These are phyloP conservation scores for Poeciliopsis occidentalis DNA, from an alignment of 2,113 vertebrate species.

Conservation along the genomic window DNA sequence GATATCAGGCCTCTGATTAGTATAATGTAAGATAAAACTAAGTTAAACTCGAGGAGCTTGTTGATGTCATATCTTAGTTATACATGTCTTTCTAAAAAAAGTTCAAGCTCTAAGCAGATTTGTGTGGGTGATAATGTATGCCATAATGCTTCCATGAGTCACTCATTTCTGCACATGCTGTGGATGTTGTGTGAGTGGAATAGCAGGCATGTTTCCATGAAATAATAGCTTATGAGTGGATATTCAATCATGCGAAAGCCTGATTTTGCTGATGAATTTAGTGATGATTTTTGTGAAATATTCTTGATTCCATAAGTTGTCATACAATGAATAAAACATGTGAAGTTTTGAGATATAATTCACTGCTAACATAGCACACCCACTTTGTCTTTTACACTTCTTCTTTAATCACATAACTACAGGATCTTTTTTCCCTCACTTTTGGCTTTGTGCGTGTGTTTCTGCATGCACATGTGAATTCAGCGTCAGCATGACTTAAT, in stretches of 20 bases:
- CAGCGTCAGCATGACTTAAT: too few species aligned
- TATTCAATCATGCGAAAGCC: not conserved
- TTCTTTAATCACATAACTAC: not conserved
- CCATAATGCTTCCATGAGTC: conserved; percentile 28
- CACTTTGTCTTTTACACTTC: not conserved
- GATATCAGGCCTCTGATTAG: not conserved
- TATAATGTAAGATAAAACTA: not conserved
- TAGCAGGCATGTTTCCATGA: not conserved
- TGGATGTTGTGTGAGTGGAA: not conserved
- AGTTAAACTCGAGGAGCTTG: fast-evolving
- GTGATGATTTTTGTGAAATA: not conserved
- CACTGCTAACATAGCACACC: not conserved
- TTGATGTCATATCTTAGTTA: not conserved
- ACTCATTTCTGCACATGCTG: conserved; percentile 23
- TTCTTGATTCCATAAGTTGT: too few species aligned
- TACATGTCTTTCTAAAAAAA: not conserved
- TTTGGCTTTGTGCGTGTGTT: not conserved
- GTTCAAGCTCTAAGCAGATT: not conserved
- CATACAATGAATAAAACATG: too few species aligned
- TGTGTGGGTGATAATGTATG: conserved; percentile 24
- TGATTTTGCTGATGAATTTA: not conserved
- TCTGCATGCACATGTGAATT: too few species aligned
- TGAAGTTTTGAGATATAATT: not conserved
- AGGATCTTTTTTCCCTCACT: not conserved
- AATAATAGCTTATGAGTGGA: not conserved